These are phyloP conservation scores for Gryllus longicercus DNA, from an alignment of 2,888 invertebrate species.

Conservation along the genomic window DNA sequence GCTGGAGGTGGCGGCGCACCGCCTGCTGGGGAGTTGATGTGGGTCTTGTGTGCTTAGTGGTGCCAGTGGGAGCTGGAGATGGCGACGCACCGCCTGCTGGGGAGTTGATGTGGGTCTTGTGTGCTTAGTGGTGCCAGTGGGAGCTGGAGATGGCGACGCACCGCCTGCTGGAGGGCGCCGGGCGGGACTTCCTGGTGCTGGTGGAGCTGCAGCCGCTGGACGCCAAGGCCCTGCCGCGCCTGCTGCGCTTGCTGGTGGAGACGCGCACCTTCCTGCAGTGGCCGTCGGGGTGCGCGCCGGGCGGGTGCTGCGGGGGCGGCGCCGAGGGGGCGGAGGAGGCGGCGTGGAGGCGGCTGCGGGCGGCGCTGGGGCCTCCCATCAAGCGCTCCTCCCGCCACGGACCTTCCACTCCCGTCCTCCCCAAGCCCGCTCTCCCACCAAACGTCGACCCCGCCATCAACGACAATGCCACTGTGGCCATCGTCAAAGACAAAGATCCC, in stretches of 20 bases:
- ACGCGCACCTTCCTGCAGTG: constrained; percentile 39
- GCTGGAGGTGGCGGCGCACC: no score
- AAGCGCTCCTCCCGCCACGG: no score
- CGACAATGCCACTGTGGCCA: no score
- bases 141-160: constrained; percentile 34
- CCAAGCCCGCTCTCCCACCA: no score
- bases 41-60: no score
- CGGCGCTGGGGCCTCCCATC: constrained; percentile 19
- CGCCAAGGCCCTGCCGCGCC: constrained; percentile 38
- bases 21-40: no score
- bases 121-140: constrained; percentile 31
- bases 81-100: no score
- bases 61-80: no score
- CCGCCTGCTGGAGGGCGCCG: constrained; percentile 30
- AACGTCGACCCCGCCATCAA: no score
- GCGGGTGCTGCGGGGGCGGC: not conserved
- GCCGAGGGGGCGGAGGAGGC: not conserved
- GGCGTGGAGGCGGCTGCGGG: constrained; percentile 27
- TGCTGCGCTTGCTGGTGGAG: constrained; percentile 46
- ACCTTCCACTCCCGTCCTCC: no score
- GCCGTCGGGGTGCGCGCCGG: constrained; percentile 22
- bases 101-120: no score
- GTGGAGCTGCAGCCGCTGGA: constrained; percentile 33
- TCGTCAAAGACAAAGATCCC: no score
- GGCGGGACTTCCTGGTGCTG: constrained; percentile 33